Conservation (phyloP, 2,888 invertebrate species). For the Lasiommata megera region DNA sequence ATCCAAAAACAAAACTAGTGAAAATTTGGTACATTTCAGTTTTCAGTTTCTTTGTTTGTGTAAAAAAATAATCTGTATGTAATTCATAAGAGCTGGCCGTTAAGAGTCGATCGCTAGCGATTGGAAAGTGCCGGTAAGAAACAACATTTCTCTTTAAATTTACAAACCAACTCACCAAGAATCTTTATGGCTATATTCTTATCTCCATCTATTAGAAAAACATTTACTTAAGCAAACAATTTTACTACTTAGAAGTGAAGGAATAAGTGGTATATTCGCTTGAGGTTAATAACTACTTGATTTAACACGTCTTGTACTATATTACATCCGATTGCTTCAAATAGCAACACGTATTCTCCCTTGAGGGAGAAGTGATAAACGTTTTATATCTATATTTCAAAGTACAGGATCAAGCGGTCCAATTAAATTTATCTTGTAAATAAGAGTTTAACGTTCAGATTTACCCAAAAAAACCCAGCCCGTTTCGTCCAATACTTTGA, state of each 20-base stretch:
- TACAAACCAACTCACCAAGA: constrained; percentile 21
- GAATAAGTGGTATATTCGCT: constrained; percentile 3
- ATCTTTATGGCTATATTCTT: constrained; percentile 29
- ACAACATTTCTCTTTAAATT: constrained; percentile 22
- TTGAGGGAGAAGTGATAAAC: not conserved
- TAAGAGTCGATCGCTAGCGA: constrained; percentile 20
- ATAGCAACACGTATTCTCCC: not conserved
- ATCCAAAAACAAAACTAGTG: too few relatives aligned
- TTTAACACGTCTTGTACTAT: not conserved
- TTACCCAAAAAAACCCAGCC: too few relatives aligned
- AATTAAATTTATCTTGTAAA: too few relatives aligned
- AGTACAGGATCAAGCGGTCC: not conserved
- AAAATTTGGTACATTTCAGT: too few relatives aligned
- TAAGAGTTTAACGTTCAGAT: too few relatives aligned
- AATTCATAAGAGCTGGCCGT: not conserved
- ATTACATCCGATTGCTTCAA: constrained; percentile 27
- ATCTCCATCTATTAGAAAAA: constrained; percentile 22
- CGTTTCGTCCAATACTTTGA: too few relatives aligned
- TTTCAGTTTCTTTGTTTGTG: not conserved
- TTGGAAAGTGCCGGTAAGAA: constrained; percentile 24
- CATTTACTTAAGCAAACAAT: constrained; percentile 7
- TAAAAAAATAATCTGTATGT: not conserved
- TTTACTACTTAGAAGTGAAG: not conserved
- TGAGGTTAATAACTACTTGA: not conserved
- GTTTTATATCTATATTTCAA: not conserved